Percentiles rank a stretch among this genome's conserved stretches.
These are phyloP conservation scores for Dryococelus australis DNA, from an alignment of 2,888 invertebrate species.

Conservation along the genomic window DNA sequence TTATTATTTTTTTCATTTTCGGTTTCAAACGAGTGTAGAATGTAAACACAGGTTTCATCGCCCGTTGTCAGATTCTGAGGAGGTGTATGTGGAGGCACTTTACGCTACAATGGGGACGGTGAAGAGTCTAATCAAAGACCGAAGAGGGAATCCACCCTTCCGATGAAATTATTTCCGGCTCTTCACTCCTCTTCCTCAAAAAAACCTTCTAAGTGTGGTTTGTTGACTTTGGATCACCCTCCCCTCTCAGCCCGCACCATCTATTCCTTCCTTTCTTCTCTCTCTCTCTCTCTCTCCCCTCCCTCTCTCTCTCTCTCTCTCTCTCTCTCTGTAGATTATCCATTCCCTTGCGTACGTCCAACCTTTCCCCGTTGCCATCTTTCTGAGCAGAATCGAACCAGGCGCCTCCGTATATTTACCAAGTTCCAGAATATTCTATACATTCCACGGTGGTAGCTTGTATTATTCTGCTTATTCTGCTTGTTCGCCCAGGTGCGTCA, in stretches of 20 bases:
- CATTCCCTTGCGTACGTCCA: neutral
- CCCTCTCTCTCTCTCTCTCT: neutral
- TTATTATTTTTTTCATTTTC: too few species aligned
- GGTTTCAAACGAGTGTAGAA: too few species aligned
- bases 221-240: neutral
- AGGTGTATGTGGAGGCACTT: neutral
- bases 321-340: neutral
- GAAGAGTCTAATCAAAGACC: neutral
- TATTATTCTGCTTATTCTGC: too few species aligned
- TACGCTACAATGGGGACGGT: neutral
- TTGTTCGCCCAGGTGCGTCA: too few species aligned
- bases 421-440: neutral
- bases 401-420: neutral
- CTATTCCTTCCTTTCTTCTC: too few species aligned
- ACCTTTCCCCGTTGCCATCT: neutral
- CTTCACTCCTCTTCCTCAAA: neutral
- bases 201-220: neutral
- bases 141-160: neutral
- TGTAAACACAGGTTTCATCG: too few species aligned
- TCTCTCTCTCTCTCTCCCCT: neutral
- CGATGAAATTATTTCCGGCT: conserved; percentile 3
- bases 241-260: neutral
- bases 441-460: too few species aligned
- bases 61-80: too few species aligned
- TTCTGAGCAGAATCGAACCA: too few species aligned